These are phyloP conservation scores for Aeoliscus strigatus DNA, from an alignment of 2,797 vertebrate species.

Conservation along the genomic window DNA sequence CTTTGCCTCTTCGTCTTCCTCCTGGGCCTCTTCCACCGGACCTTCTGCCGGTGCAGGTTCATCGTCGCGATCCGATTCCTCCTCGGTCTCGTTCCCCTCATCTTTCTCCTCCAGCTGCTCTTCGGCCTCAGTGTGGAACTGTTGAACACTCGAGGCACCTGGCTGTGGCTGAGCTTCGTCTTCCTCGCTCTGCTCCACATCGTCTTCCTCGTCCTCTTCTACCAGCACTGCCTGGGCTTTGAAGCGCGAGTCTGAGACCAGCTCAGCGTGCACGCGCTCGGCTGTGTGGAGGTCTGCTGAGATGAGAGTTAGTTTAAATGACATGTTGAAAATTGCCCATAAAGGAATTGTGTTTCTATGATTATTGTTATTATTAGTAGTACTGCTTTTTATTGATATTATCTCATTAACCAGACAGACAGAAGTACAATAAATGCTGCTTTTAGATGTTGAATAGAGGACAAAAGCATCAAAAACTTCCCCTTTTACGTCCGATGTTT, in stretches of 20 bases:
- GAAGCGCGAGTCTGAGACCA: slow-evolving; percentile 54
- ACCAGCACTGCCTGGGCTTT: slow-evolving; percentile 68
- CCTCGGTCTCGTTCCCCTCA: slow-evolving; percentile 7
- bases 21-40: slow-evolving; percentile 14
- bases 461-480: no score
- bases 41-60: slow-evolving; percentile 18
- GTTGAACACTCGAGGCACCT: slow-evolving; percentile 13
- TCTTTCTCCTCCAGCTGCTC: slow-evolving; percentile 20
- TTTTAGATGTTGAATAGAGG: no score
- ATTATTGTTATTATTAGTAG: no score
- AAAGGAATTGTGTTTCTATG: no score
- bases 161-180: slow-evolving; percentile 26
- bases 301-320: slow-evolving; percentile 11
- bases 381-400: no score
- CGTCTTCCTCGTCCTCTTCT: slow-evolving; percentile 71
- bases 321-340: no score
- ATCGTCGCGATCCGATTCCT: slow-evolving; percentile 19
- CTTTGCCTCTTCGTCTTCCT: slow-evolving; percentile 30
- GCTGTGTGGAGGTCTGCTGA: slow-evolving; percentile 43
- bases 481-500: no score
- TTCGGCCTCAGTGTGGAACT: slow-evolving; percentile 21
- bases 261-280: slow-evolving; percentile 41
- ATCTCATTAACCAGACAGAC: no score
- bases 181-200: slow-evolving; percentile 32
- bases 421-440: no score